A percentile compares a stretch with the other conserved stretches of the same genome.
phyloP scores from a whole-genome alignment of 1,140 invertebrate genomes.

The Wiebesia pumilae region DNA sequence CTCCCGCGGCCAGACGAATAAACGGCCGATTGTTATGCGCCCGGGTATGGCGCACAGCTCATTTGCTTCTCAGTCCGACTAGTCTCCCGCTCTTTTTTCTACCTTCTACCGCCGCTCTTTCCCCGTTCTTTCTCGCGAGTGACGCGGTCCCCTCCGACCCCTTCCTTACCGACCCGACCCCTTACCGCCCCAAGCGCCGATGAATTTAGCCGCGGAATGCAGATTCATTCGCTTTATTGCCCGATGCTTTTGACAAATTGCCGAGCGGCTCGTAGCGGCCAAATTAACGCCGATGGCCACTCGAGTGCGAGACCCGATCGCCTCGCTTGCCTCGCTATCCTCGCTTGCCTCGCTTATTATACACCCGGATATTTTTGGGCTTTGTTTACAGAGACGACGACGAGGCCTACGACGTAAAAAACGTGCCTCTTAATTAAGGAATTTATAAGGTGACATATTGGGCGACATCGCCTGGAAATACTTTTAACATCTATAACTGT shows the following conservation, averaged over 20 bases:
- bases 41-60: slow-evolving; percentile 8
- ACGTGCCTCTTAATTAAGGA: background rate
- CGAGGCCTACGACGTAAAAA: background rate
- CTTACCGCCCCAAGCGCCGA: background rate
- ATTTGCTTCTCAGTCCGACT: slow-evolving; percentile 20
- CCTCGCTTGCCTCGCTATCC: no score
- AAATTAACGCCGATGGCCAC: slow-evolving; percentile 12
- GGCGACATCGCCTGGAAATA: slow-evolving; percentile 20
- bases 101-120: background rate
- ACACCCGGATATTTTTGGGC: slow-evolving; percentile 25
- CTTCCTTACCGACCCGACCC: background rate
- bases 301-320: background rate
- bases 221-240: slow-evolving; percentile 30
- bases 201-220: slow-evolving; percentile 31
- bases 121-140: background rate
- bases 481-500: slow-evolving; percentile 43
- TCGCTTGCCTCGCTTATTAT: no score
- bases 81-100: background rate
- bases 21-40: slow-evolving; percentile 48
- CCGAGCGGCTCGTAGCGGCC: background rate
- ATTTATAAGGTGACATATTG: slow-evolving; percentile 27
- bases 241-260: slow-evolving; percentile 51
- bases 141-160: background rate
- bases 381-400: background rate
- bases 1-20: background rate